Evolutionary conservation across 1,140 invertebrate species (phyloP).

Genomic region (Cydia splendana): DNA sequence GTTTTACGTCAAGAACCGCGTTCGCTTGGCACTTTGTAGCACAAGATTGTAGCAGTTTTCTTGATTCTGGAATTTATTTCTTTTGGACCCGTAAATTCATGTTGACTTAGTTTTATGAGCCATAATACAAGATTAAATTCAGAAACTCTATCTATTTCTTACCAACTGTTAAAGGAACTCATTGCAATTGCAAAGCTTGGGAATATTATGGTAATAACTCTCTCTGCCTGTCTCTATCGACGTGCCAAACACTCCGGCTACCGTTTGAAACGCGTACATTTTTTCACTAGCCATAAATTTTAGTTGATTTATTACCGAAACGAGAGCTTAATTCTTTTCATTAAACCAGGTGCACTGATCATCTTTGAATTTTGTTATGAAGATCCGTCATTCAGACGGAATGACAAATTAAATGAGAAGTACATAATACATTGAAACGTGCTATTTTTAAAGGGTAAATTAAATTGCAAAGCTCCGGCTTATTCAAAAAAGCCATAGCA

Average conservation of each 20-base stretch:
- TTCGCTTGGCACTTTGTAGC: slow-evolving; percentile 37
- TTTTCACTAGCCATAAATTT: slow-evolving; percentile 15
- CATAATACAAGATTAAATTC: no score
- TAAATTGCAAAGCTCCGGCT: no score
- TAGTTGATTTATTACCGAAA: slow-evolving; percentile 6
- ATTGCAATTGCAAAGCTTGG: slow-evolving; percentile 4
- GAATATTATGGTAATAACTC: slow-evolving; percentile 17
- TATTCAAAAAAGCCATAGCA: no score
- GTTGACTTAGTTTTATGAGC: neutral
- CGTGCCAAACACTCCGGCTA: neutral
- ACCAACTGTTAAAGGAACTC: neutral
- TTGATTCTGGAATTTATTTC: slow-evolving; percentile 28
- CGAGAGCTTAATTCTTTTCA: slow-evolving; percentile 20
- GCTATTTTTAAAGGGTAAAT: no score
- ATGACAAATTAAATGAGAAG: no score
- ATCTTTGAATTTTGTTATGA: no score
- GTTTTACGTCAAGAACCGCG: slow-evolving; percentile 37
- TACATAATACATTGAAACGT: no score
- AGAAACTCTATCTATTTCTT: no score
- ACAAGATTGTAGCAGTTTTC: neutral
- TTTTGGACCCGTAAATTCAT: neutral
- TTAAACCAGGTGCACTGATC: neutral
- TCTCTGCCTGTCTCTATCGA: neutral
- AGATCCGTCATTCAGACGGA: no score
- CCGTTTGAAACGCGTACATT: slow-evolving; percentile 10